Conservation (phyloP, 1,140 invertebrate genomes). For the Halesus radiatus region DNA sequence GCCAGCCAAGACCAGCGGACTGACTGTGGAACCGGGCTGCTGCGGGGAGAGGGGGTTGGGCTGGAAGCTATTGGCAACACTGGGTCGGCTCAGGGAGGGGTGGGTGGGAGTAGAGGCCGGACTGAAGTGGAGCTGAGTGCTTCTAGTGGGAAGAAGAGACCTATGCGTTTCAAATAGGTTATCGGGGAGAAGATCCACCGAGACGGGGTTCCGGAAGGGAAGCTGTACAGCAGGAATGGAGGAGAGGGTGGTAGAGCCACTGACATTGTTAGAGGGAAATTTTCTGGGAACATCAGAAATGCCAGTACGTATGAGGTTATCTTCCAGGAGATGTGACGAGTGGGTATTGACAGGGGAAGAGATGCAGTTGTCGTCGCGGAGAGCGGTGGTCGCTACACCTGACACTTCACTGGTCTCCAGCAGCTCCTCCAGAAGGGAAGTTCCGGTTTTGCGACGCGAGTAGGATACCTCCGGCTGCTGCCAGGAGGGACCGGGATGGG, state of each 20-base stretch:
- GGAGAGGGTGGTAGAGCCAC: background rate
- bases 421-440: background rate
- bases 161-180: background rate
- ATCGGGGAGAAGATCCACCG: background rate
- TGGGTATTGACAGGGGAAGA: background rate
- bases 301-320: no score
- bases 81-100: background rate
- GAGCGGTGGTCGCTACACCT: background rate
- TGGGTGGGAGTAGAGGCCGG: background rate
- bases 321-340: no score
- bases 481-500: background rate
- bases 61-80: background rate
- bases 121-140: no score
- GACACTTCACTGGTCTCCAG: background rate
- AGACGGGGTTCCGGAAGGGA: no score
- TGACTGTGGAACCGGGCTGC: background rate
- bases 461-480: background rate
- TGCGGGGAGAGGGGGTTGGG: no score
- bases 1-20: slow-evolving; percentile 23
- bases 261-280: background rate
- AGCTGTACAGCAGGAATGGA: no score
- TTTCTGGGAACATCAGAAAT: no score
- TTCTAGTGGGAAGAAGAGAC: background rate
- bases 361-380: background rate
- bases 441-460: background rate